Base-by-base conservation (phyloP, 2,888 invertebrate species). In the Himalopsyche tibetana region DNA sequence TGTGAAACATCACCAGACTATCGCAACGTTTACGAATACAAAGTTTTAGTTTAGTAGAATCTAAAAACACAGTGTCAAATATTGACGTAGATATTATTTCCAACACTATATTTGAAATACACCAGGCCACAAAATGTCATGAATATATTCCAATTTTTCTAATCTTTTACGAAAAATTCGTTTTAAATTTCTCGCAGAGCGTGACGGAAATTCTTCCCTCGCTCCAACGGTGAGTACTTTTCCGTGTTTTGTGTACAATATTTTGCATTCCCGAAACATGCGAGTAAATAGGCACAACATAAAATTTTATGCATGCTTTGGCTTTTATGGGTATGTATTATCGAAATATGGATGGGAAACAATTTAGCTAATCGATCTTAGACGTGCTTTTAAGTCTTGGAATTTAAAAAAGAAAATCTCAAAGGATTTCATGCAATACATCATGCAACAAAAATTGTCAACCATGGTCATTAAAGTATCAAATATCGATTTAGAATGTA, bases 281-380 rank as follows among this genome's bases (percentile, higher is more conserved):
- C 56, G 82, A 82, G 85, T 63, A 85, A 85, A 85, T 85, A 85
- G 81, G 85, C 85, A 28, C 83, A 69, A 74, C 81, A 82, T 85
- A 85, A 85, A 82, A 82, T 45, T 82, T 63, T 63, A 63, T 63
- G 63, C 63, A 63, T 63, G 63, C 63, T 63, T 63, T 63, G 63
- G 63, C 63, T 63, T 63, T 63, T 63, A 63, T 28, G 63, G 63
- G 63, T 19, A 63, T 63, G 63, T 63, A 19, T 63, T 63, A 63
- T 19, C 19, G 63, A 63, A 19, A 63, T 8, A 63, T 28, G 63
- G 9, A 63, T 63, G 19, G 63, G 63, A 63, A 63, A 63, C 63
- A 63, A 63, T 63, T 63, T 63, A 63, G 19, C 28, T 63, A 63
- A 63, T 63, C 63, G 63, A 63, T 19, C 63, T 63, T 19, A 63